Conservation (phyloP, 2,888 invertebrate species). For the Tryphoninae sp. region DNA sequence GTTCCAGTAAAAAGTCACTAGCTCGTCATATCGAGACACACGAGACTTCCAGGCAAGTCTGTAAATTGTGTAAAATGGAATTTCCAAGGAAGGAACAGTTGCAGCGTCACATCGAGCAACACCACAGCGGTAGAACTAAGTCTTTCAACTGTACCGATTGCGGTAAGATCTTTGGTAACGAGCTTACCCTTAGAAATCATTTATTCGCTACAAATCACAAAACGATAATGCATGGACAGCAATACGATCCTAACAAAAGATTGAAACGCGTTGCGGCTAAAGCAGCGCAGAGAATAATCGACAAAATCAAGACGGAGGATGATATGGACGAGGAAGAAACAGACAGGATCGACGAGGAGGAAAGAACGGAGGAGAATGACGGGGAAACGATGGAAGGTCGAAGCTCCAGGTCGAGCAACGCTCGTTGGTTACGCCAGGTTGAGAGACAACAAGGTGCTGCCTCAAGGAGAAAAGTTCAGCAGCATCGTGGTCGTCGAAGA, state of each 20-base stretch:
- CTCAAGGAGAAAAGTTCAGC: constrained; percentile 36
- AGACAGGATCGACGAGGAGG: constrained; percentile 66
- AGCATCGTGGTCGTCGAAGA: constrained; percentile 48
- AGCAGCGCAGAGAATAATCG: constrained; percentile 79
- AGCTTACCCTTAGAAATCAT: constrained; percentile 79
- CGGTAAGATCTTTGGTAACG: constrained; percentile 76
- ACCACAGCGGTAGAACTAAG: constrained; percentile 65
- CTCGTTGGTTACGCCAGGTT: constrained; percentile 34
- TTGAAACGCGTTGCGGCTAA: constrained; percentile 79
- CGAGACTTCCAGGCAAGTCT: constrained; percentile 66
- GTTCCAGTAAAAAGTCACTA: constrained; percentile 70
- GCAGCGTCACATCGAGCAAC: constrained; percentile 74
- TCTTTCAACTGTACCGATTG: constrained; percentile 77
- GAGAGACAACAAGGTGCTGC: constrained; percentile 26
- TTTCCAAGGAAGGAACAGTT: constrained; percentile 74
- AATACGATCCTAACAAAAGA: constrained; percentile 79
- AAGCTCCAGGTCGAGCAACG: constrained; percentile 48
- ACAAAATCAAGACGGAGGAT: constrained; percentile 78
- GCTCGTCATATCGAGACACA: constrained; percentile 72
- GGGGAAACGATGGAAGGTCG: constrained; percentile 47
- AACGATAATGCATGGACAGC: constrained; percentile 76
- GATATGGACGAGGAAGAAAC: constrained; percentile 73
- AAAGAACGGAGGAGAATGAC: constrained; percentile 52
- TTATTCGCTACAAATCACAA: constrained; percentile 79
- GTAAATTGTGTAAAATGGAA: constrained; percentile 74